Percentiles rank a stretch among this genome's conserved stretches.
phyloP scores from a whole-genome alignment of 2,113 vertebrate species.

The Bagarius yarrelli region DNA sequence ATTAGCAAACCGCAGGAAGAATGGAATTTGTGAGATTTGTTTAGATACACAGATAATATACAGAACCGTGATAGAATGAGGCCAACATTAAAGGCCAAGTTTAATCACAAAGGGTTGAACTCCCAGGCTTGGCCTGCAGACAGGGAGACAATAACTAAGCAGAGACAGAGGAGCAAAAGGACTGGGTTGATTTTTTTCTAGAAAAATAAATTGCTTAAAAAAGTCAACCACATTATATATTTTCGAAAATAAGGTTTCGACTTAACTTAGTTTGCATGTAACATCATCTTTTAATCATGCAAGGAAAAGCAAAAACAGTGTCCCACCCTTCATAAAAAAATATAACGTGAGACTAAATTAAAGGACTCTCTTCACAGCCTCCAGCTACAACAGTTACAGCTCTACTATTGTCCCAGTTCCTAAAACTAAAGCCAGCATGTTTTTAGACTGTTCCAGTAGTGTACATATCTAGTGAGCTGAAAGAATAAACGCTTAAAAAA shows the following conservation, averaged over 20 bases:
- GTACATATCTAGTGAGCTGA: background rate
- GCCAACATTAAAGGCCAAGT: conserved; percentile 20
- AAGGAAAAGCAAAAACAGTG: conserved; percentile 8
- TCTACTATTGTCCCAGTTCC: conserved; percentile 31
- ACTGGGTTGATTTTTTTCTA: background rate
- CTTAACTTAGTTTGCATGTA: conserved; percentile 8
- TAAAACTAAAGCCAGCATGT: conserved; percentile 16
- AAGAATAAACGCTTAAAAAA: conserved; percentile 12
- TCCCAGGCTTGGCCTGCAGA: background rate
- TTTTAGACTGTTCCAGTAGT: background rate
- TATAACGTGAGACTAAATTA: conserved; percentile 39
- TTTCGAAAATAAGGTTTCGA: conserved; percentile 14
- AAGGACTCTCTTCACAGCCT: conserved; percentile 27
- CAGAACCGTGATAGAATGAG: conserved; percentile 10
- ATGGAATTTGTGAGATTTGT: conserved; percentile 18
- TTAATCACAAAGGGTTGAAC: conserved; percentile 19
- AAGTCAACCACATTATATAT: conserved; percentile 7
- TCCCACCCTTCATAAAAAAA: conserved; percentile 22
- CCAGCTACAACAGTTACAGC: conserved; percentile 33
- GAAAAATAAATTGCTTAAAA: background rate
- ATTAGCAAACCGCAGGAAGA: conserved; percentile 26
- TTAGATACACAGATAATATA: conserved; percentile 31
- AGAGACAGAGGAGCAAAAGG: background rate
- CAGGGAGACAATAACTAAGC: background rate
- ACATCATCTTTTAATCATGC: conserved; percentile 19